Evolutionary conservation across 2,797 vertebrate genomes (phyloP).

Genomic region (Urocyon cinereoargenteus): DNA sequence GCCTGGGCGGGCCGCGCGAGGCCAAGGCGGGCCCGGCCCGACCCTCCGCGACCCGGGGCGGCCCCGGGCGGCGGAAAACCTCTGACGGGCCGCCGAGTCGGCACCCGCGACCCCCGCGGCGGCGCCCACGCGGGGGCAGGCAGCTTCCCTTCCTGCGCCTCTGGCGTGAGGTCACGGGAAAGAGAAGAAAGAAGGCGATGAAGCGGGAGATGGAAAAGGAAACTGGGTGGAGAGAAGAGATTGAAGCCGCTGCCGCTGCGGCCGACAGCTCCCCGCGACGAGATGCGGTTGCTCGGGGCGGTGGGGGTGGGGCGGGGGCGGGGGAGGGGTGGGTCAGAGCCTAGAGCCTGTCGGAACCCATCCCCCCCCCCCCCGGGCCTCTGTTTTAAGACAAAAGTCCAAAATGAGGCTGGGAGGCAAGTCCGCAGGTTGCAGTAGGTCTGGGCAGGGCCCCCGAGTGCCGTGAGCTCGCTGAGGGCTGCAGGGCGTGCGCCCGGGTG

Average conservation of each 20-base stretch:
- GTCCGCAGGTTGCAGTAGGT: neutral
- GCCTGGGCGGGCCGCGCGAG: conserved; percentile 35
- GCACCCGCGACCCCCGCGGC: neutral
- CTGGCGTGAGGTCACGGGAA: conserved; percentile 65
- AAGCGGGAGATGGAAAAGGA: conserved; percentile 29
- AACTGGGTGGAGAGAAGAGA: conserved; percentile 52
- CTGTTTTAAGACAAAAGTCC: conserved; percentile 30
- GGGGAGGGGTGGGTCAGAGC: no score
- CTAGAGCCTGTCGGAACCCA: neutral
- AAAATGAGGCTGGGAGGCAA: neutral
- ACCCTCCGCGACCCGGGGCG: neutral
- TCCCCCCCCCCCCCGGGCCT: conserved; percentile 11
- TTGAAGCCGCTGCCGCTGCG: neutral
- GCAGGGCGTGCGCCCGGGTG: conserved; percentile 67
- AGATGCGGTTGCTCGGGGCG: conserved; percentile 62
- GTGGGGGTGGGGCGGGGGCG: no score
- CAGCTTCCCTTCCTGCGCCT: neutral
- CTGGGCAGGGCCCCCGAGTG: conserved; percentile 3
- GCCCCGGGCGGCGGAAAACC: neutral
- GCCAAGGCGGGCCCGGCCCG: neutral
- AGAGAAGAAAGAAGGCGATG: neutral
- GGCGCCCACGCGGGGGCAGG: neutral
- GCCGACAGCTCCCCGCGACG: neutral
- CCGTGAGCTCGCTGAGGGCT: conserved; percentile 13
- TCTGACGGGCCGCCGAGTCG: neutral